Conservation (phyloP, 2,888 invertebrate species). For the Leptopilina myrica region DNA sequence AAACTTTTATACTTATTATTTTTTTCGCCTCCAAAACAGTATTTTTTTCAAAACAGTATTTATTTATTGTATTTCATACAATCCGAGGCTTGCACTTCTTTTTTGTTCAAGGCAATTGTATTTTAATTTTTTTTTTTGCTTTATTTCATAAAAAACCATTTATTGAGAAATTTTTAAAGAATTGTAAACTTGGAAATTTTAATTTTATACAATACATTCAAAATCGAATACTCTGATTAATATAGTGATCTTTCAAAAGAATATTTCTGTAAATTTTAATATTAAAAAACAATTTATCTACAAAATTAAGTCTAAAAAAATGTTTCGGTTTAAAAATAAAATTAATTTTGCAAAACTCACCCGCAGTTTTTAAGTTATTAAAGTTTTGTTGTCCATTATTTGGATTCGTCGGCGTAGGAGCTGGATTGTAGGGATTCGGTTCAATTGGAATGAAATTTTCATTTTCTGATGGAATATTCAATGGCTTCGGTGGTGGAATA, state of each 20-base stretch:
- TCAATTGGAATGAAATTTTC: conserved; percentile 51
- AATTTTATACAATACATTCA: no score
- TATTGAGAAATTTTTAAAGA: neutral
- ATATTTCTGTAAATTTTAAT: neutral
- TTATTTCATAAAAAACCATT: neutral
- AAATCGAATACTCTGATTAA: conserved; percentile 24
- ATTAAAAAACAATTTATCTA: conserved; percentile 3
- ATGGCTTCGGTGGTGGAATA: conserved; percentile 44
- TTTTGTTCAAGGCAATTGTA: conserved; percentile 10
- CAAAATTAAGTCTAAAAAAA: conserved; percentile 5
- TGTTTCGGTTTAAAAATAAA: neutral
- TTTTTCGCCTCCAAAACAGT: no score
- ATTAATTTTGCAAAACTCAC: conserved; percentile 49
- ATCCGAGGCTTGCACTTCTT: neutral
- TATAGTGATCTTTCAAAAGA: neutral
- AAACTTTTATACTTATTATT: no score
- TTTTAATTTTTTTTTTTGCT: neutral
- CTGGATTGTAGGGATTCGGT: conserved; percentile 66
- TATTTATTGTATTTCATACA: no score
- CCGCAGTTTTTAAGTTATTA: conserved; percentile 55
- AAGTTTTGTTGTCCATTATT: conserved; percentile 41
- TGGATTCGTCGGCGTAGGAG: conserved; percentile 63
- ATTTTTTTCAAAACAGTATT: no score
- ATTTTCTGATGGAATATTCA: conserved; percentile 41
- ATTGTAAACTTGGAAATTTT: no score